phyloP scores from a whole-genome alignment of 1,140 invertebrate genomes.

The Zaprionus ornatus region DNA sequence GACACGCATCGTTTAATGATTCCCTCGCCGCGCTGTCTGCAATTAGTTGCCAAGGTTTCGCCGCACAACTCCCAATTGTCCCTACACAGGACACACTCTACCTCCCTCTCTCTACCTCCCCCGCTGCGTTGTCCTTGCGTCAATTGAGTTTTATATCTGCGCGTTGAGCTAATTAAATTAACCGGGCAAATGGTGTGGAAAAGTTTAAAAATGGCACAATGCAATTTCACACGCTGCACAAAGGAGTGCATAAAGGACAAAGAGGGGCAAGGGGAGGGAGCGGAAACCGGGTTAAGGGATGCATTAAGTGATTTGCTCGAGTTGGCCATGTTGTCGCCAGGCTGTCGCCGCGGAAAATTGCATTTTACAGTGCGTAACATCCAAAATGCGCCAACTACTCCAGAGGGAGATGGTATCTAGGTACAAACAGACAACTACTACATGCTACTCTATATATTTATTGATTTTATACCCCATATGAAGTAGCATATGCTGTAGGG shows the following conservation, averaged over 20 bases:
- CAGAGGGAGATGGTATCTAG: neutral
- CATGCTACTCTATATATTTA: conserved; percentile 26
- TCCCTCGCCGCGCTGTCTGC: conserved; percentile 39
- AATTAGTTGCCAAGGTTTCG: conserved; percentile 69
- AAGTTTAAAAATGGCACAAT: conserved; percentile 45
- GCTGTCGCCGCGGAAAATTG: conserved; percentile 66
- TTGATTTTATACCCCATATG: conserved; percentile 55
- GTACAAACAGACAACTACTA: neutral
- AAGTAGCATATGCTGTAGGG: neutral
- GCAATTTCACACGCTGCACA: conserved; percentile 11
- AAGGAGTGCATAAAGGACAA: neutral
- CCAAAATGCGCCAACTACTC: conserved; percentile 40
- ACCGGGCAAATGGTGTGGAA: conserved; percentile 48
- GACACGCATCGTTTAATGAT: conserved; percentile 55
- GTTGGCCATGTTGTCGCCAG: conserved; percentile 48
- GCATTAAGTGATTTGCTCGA: conserved; percentile 66
- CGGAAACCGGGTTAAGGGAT: conserved; percentile 11
- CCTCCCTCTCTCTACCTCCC: neutral
- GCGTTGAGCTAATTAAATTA: conserved; percentile 72
- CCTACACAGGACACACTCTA: neutral
- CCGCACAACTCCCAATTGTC: conserved; percentile 1
- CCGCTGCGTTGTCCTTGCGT: conserved; percentile 49
- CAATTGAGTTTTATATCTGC: conserved; percentile 57
- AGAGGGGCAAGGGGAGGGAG: neutral
- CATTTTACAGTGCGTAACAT: conserved; percentile 48